Evolutionary conservation across 2,888 invertebrate species (phyloP).

Genomic region (Anaspis maculata): DNA sequence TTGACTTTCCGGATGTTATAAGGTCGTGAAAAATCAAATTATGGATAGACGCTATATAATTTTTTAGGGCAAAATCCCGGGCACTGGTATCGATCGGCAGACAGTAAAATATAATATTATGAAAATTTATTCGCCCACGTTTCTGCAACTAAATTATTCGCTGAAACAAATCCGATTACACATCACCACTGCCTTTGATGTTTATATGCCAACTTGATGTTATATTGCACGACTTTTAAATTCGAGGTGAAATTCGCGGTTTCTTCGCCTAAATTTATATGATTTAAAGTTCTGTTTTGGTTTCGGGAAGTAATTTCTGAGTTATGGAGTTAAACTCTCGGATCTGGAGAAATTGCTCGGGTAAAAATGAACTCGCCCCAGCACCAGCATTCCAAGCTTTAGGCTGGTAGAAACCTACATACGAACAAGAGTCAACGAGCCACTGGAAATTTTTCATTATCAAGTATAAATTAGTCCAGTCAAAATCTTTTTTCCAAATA

Average conservation of each 20-base stretch:
- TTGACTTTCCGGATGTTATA: too few relatives aligned
- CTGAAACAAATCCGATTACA: constrained; percentile 4
- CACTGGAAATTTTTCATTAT: too few relatives aligned
- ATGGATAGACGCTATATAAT: constrained; percentile 23
- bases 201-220: neutral
- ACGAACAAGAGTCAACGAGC: too few relatives aligned
- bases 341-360: neutral
- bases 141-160: neutral
- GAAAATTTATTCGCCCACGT: constrained; percentile 3
- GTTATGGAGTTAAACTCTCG: constrained; percentile 3
- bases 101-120: constrained; percentile 7
- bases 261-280: constrained; percentile 3
- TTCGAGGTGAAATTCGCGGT: constrained; percentile 1
- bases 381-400: too few relatives aligned
- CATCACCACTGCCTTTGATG: constrained; percentile 1
- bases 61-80: constrained; percentile 24
- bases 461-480: too few relatives aligned
- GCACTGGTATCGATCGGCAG: constrained; percentile 12
- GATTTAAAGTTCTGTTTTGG: constrained; percentile 8
- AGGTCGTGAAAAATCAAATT: too few relatives aligned
- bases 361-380: constrained; percentile 5
- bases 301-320: constrained; percentile 3
- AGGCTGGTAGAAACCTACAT: too few relatives aligned
- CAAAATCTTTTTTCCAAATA: too few relatives aligned
- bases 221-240: constrained; percentile 3